These are phyloP conservation scores for Epirrita christyi DNA, from an alignment of 2,888 invertebrate genomes.

Conservation along the genomic window DNA sequence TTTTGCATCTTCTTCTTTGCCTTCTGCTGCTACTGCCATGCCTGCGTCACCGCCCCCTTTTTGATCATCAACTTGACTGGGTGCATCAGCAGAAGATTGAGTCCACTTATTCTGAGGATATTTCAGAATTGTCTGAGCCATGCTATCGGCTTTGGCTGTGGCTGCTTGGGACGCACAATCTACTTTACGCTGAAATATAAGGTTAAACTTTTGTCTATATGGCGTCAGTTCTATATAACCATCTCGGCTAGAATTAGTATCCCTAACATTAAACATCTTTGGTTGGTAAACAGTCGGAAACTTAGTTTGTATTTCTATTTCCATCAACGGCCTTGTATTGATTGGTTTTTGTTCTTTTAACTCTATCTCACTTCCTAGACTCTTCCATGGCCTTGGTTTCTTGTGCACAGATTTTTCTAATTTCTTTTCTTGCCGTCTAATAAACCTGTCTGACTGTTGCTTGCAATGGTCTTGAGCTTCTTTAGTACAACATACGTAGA, in stretches of 20 bases:
- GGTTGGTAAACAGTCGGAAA: conserved; percentile 82
- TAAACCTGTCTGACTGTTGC: conserved; percentile 76
- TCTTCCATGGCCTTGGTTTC: conserved; percentile 83
- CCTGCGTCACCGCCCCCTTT: conserved; percentile 64
- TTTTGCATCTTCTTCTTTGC: conserved; percentile 39
- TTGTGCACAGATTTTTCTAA: conserved; percentile 84
- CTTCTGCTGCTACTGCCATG: conserved; percentile 37
- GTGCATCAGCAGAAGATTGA: conserved; percentile 82
- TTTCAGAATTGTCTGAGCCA: conserved; percentile 88
- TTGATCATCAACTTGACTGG: conserved; percentile 54
- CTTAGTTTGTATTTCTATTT: conserved; percentile 87
- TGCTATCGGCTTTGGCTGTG: conserved; percentile 68
- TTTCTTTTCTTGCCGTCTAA: conserved; percentile 84
- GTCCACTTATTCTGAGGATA: conserved; percentile 89
- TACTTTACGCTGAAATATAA: conserved; percentile 83
- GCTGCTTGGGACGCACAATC: conserved; percentile 85
- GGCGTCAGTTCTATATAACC: conserved; percentile 88
- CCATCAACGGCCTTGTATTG: conserved; percentile 84
- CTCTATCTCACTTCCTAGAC: conserved; percentile 87
- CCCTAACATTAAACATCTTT: conserved; percentile 80
- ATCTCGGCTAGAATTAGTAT: conserved; percentile 85
- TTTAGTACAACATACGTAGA: conserved; percentile 87
- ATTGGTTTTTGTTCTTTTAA: conserved; percentile 81
- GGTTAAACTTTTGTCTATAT: conserved; percentile 82
- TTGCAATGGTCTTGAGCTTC: conserved; percentile 83